Evolutionary conservation across 2,797 vertebrate species (phyloP), one percentile per base, ranked within the genome.

Genomic region (Pipistrellus pygmaeus): DNA sequence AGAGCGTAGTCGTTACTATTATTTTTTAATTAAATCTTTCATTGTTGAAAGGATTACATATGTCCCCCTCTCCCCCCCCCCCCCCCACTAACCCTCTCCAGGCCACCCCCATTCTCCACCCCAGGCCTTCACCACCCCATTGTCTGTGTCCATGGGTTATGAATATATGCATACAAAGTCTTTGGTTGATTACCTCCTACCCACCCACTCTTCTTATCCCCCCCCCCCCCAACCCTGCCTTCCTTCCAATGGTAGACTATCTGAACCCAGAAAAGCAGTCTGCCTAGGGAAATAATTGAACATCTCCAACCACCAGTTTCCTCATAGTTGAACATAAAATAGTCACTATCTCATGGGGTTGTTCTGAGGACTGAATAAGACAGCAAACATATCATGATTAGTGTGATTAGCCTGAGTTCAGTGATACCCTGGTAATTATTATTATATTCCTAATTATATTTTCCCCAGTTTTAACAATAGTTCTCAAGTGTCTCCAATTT

Each of bases 391-490:
- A 38, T 5, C 2, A 1, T 9, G 14, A 75, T 75, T 35, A 55
- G 30, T 1, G 1, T 21, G 15, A 77, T 62, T 80, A 66, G 23
- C 13, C 14, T 82, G 3, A 9, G 35, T 44, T 88, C 72, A 71
- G 18, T 53, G 68, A 41, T 46, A 66, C 4, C 0, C 2, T 17
- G 83, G 32, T n/a, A 80, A 46, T 71, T 91, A 92, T 76, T 78
- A 90, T 32, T 88, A 32, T 46, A 80, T 76, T 80, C 38, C 72
- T 72, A 83, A 89, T 68, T 83, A 57, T 21, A 41, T 82, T 95
- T 89, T 41, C 62, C 53, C 20, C 27, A 71, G 71, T 57, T 93
- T 93, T 89, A 85, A 53, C 76, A 89, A 84, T n/a, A 32, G 48
- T 60, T 95, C 35, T 51, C 72, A 87, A 78, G 66, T 86, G n/a